These are phyloP conservation scores for Macrobrachium rosenbergii DNA, from an alignment of 1,140 invertebrate genomes.

Conservation along the genomic window DNA sequence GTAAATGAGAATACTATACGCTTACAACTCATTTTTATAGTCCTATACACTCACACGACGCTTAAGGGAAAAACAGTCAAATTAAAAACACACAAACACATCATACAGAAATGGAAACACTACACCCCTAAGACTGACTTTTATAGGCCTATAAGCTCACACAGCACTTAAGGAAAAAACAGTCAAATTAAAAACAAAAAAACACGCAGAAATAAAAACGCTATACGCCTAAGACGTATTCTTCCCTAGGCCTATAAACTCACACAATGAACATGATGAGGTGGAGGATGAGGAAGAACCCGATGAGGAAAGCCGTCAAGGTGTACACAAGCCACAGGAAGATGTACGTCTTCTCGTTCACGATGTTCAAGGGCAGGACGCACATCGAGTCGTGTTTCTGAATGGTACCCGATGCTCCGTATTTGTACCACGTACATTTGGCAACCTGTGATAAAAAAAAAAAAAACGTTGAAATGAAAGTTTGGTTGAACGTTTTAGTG, in stretches of 20 bases:
- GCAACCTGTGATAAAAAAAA: constrained; percentile 89
- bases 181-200: too few relatives aligned
- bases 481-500: neutral
- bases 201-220: too few relatives aligned
- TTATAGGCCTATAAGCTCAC: too few relatives aligned
- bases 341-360: constrained; percentile 72
- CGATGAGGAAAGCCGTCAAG: constrained; percentile 74
- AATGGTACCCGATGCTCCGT: constrained; percentile 70
- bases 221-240: too few relatives aligned
- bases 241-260: neutral
- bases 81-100: too few relatives aligned
- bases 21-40: too few relatives aligned
- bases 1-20: too few relatives aligned
- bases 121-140: too few relatives aligned
- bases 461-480: neutral
- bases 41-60: too few relatives aligned
- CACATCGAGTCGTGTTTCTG: constrained; percentile 71
- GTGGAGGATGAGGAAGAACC: constrained; percentile 63
- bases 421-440: constrained; percentile 92
- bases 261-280: constrained; percentile 57
- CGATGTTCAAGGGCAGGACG: constrained; percentile 73
- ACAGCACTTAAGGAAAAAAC: too few relatives aligned
- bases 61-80: too few relatives aligned
- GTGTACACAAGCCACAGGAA: constrained; percentile 89
- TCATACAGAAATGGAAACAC: too few relatives aligned